Evolutionary conservation across 2,113 vertebrate genomes (phyloP), one percentile per base, ranked within the genome.

Genomic region (Lota lota): DNA sequence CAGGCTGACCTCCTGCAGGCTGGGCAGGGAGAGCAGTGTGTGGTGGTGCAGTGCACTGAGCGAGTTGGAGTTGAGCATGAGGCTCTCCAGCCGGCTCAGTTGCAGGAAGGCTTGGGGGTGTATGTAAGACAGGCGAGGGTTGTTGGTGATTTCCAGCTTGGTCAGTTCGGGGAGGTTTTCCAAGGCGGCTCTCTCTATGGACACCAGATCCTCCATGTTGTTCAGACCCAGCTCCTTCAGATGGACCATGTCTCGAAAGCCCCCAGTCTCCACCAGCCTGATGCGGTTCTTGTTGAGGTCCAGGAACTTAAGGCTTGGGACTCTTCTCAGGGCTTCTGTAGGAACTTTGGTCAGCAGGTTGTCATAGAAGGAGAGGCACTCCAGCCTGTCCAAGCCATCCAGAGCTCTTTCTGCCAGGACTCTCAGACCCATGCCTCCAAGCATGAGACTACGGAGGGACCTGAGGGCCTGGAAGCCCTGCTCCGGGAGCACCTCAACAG

Each of bases 21-120:
- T 94, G 70, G 97, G 96, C 79, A 99, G 88, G 61, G 97, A 94
- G 61, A 92, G 90, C 22, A 98, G 90, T 0, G 93, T 94, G 87
- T 94, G 92, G 72, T 88, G 92, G 86, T 98, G 95, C 84, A 99
- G 92, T 82, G 96, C 94, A 79, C 95, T 97, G 82, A 99, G 91
- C 69, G 94, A 94, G 1, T 99, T 99, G 88, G 96, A 96, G 91
- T 99, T 99, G 57, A 99, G 94, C 97, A 99, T 98, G 22, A 99
- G 93, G 61, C 94, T 99, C 83, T 99, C 97, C 88, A 99, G 93
- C 21, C 91, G 92, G 47, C 89, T 93, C 19, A 99, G 91, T 72
- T 89, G 94, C 71, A 90, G 90, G 86, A 99, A 99, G 0, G 96
- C 97, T 0, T 91, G 91, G 3, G 96, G 96, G 80, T 99, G 96